Evolutionary conservation across 2,888 invertebrate genomes (phyloP).

Genomic region (Eilema caniola): DNA sequence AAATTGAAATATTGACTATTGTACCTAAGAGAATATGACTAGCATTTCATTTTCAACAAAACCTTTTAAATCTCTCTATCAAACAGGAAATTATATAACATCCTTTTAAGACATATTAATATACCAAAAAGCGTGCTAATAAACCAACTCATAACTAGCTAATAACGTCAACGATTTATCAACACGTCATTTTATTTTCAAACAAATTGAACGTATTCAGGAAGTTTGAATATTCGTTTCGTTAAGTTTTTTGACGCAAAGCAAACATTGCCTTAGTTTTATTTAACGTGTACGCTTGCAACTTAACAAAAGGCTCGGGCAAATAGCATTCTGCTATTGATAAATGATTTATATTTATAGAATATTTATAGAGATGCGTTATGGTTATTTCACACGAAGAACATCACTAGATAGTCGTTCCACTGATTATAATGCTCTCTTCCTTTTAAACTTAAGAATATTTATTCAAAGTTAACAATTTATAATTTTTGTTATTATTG

Average conservation of each 20-base stretch:
- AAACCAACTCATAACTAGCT: no score
- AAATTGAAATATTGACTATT: no score
- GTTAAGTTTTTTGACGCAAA: not conserved
- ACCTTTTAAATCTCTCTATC: no score
- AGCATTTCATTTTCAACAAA: no score
- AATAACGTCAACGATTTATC: no score
- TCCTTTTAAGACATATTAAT: no score
- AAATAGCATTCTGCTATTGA: slow-evolving; percentile 4
- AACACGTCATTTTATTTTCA: not conserved
- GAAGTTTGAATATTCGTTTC: no score
- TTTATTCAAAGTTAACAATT: slow-evolving; percentile 82
- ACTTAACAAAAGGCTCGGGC: not conserved
- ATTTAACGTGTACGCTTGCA: not conserved
- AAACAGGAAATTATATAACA: no score
- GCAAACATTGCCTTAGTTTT: not conserved
- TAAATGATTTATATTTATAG: no score
- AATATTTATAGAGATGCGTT: not conserved
- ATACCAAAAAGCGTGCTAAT: no score
- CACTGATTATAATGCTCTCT: slow-evolving; percentile 78
- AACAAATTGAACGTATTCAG: not conserved
- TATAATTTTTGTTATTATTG: slow-evolving; percentile 75
- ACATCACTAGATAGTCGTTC: slow-evolving; percentile 48
- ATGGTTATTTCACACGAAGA: slow-evolving; percentile 40
- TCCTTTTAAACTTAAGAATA: slow-evolving; percentile 76
- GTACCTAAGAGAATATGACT: no score